Percentiles rank a stretch among this genome's conserved stretches.
These are phyloP conservation scores for Prolemur simus DNA, from an alignment of 2,113 vertebrate genomes.

Conservation along the genomic window DNA sequence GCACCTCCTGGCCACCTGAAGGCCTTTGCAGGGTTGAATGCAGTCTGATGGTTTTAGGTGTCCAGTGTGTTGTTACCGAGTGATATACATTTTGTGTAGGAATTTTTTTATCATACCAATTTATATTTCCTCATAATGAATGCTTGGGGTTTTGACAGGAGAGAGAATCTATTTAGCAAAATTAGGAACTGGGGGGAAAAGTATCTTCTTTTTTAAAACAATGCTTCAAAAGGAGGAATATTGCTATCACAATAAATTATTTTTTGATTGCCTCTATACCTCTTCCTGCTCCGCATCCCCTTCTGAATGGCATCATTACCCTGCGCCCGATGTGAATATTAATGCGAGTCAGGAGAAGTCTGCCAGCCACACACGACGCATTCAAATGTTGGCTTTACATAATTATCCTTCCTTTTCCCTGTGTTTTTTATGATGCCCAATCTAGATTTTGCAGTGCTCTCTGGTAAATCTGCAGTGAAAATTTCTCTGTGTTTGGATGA, in stretches of 20 bases:
- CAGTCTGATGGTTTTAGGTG: neutral
- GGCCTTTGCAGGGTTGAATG: neutral
- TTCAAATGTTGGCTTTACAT: slow-evolving; percentile 75
- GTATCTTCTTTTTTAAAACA: slow-evolving; percentile 49
- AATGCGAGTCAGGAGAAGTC: slow-evolving; percentile 69
- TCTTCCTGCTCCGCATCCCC: slow-evolving; percentile 67
- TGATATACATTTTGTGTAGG: slow-evolving; percentile 20
- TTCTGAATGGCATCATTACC: slow-evolving; percentile 78
- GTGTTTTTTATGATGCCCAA: slow-evolving; percentile 66
- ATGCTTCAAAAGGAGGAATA: slow-evolving; percentile 65
- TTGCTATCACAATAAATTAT: slow-evolving; percentile 78
- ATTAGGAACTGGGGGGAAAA: slow-evolving; percentile 50
- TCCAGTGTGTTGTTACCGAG: neutral
- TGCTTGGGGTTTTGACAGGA: slow-evolving; percentile 52
- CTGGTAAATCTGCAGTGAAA: slow-evolving; percentile 58
- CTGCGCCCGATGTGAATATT: slow-evolving; percentile 78
- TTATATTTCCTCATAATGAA: slow-evolving; percentile 61
- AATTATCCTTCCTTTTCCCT: slow-evolving; percentile 63
- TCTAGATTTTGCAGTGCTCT: slow-evolving; percentile 49
- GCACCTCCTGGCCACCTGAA: accelerated
- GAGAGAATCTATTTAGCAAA: slow-evolving; percentile 73
- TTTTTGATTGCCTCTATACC: slow-evolving; percentile 75
- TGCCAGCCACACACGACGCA: slow-evolving; percentile 72
- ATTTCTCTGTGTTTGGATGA: slow-evolving; percentile 60
- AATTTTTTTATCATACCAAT: slow-evolving; percentile 60